Conservation (phyloP, 2,888 invertebrate species). For the Syrphus vitripennis region DNA sequence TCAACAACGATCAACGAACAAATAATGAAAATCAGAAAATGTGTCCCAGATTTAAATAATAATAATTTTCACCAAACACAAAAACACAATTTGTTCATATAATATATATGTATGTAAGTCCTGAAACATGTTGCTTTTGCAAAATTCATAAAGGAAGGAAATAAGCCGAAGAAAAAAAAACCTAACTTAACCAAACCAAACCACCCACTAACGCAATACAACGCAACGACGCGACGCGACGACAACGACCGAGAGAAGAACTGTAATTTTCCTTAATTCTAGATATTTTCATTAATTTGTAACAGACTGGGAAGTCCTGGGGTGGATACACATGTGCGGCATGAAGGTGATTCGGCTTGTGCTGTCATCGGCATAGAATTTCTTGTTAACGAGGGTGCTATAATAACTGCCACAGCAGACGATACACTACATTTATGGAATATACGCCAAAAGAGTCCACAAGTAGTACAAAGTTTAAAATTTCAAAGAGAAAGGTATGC, state of each 20-base stretch:
- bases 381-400: slow-evolving; percentile 97
- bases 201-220: neutral
- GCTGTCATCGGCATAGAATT: slow-evolving; percentile 94
- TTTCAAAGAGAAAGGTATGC: slow-evolving; percentile 96
- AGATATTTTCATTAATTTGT: slow-evolving; percentile 77
- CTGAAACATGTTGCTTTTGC: neutral
- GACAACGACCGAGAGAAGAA: neutral
- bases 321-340: slow-evolving; percentile 96
- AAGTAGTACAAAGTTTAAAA: slow-evolving; percentile 97
- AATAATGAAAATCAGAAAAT: slow-evolving; percentile 26
- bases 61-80: slow-evolving; percentile 24
- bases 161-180: neutral
- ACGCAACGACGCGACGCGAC: no score
- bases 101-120: neutral
- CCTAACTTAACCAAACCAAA: neutral
- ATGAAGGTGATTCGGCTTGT: slow-evolving; percentile 85
- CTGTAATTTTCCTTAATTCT: slow-evolving; percentile 73
- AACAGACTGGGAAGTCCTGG: slow-evolving; percentile 96
- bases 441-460: slow-evolving; percentile 95
- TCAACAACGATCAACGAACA: no score
- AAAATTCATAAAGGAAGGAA: neutral
- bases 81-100: slow-evolving; percentile 1
- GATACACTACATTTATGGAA: slow-evolving; percentile 99
- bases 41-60: slow-evolving; percentile 48
- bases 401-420: slow-evolving; percentile 97